Evolutionary conservation across 1,140 invertebrate genomes (phyloP), one percentile per base, ranked within the genome.

Genomic region (Parapsyche elsis): DNA sequence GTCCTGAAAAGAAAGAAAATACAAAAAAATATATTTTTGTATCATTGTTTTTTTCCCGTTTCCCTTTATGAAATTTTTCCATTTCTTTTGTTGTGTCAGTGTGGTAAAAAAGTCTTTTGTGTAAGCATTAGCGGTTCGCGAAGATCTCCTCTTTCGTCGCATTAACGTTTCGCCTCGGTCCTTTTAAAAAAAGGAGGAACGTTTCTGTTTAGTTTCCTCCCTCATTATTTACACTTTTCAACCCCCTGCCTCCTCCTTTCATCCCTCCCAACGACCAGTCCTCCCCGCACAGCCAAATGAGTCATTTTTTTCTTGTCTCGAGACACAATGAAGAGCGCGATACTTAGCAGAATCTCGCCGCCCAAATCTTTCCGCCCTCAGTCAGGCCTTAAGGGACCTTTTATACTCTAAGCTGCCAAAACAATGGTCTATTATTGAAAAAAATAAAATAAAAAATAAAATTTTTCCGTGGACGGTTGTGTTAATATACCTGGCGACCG

Each of bases 361-460:
- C 16, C 53, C 75, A 64, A 67, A 77, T 64, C 59, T 77, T 75
- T 75, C 71, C 71, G 71, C 71, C 71, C 46, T 77, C 26, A 16
- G 44, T 64, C 57, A 19, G 26, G 23, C 12, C 75, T 75, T 75
- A 75, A 75, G 71, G 46, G 19, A 75, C 46, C 59, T 49, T 77
- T 77, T 77, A 64, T 77, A 59, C 49, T 44, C 75, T 59, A 59
- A 77, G 75, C 57, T 77, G 75, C 75, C 75, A 64, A 77, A 77
- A 64, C 23, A 75, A 75, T 53, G 26, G 24, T 26, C 24, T 23
- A 67, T 67, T 67, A 24, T 67, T 67, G 24, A 24, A 67, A 67
- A 67, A 67, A 67, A 38, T 38, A 38, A 38, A 38, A 38, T 38
- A 38, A 38, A 38, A 38, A 38, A 38, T 38, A 4, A 38, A 38